Evolutionary conservation across 1,140 invertebrate genomes (phyloP), one percentile per base, ranked within the genome.

Genomic region (Calephelis virginiensis): DNA sequence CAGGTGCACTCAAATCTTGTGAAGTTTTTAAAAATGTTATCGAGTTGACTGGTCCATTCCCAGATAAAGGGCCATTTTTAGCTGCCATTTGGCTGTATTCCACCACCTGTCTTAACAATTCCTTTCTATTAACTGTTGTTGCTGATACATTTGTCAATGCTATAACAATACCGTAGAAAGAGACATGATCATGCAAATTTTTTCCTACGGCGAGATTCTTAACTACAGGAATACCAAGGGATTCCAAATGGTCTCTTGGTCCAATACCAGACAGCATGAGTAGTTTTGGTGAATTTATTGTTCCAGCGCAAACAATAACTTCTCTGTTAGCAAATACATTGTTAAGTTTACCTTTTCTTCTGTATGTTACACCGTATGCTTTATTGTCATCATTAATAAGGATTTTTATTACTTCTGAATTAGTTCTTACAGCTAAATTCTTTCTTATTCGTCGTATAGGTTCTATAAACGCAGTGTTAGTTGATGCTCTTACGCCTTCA

Each of bases 181-280:
- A 93, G 0, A 88, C 84, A 76, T 97, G 96, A 83, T 97, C 96
- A 76, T 96, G 95, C 0, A 97, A 87, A 85, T 97, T 97, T 46
- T 95, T 87, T 0, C 97, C 97, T 47, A 93, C 95, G 45, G 86
- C 92, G 9, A 94, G 82, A 80, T 95, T 92, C 73, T 93, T 83
- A n/a, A 95, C 85, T 0, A 95, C 91, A 45, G 92, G 83, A 49
- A 94, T 94, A 17, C 82, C 76, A 74, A 91, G 92, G 84, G 87
- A 92, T 90, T 82, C 67, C 13, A 93, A 75, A 68, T 95, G 93
- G 48, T 94, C 83, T 64, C 83, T 91, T 40, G 95, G 95, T 1
- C 28, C 28, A 28, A 28, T 28, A 28, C 28, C 28, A 28, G 28
- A 28, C 28, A 28, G 28, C 28, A 28, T 28, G 28, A 28, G 28